These are phyloP conservation scores for Antennarius striatus DNA, from an alignment of 2,113 vertebrate species.

Conservation along the genomic window DNA sequence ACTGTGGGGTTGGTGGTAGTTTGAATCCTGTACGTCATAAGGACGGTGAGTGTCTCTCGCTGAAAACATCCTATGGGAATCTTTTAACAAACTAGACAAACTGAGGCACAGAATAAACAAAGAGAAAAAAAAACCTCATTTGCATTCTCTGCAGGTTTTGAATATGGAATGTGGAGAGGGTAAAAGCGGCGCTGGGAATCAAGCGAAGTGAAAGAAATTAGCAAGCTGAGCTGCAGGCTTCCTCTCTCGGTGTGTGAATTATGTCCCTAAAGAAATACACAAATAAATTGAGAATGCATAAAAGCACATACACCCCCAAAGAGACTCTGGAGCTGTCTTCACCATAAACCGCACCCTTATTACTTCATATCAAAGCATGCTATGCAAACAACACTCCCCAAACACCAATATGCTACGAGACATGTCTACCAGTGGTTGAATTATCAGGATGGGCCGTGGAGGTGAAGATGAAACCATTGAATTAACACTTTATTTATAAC, in stretches of 20 bases:
- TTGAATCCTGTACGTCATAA: not conserved
- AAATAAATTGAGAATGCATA: constrained; percentile 37
- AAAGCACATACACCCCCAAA: constrained; percentile 18
- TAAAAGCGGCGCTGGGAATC: constrained; percentile 32
- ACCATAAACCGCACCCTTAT: constrained; percentile 37
- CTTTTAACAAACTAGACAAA: constrained; percentile 29
- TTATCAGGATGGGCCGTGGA: constrained; percentile 6
- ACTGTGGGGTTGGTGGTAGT: no score
- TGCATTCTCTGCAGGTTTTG: constrained; percentile 25
- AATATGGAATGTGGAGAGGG: constrained; percentile 2
- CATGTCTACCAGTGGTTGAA: constrained; percentile 20
- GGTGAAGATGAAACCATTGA: constrained; percentile 25
- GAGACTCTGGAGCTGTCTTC: constrained; percentile 32
- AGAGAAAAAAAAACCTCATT: not conserved
- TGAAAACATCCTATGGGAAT: constrained; percentile 20
- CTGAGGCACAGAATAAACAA: constrained; percentile 39
- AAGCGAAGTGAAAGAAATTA: constrained; percentile 28
- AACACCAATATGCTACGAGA: constrained; percentile 1
- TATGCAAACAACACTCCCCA: constrained; percentile 31
- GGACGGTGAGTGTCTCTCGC: constrained; percentile 23
- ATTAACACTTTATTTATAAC: constrained; percentile 16
- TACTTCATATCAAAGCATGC: constrained; percentile 36
- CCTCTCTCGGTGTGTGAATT: constrained; percentile 14
- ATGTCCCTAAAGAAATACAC: constrained; percentile 30
- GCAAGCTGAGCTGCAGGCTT: constrained; percentile 8